Evolutionary conservation across 2,797 vertebrate species (phyloP).

Genomic region (Hapalemur alaotrensis): DNA sequence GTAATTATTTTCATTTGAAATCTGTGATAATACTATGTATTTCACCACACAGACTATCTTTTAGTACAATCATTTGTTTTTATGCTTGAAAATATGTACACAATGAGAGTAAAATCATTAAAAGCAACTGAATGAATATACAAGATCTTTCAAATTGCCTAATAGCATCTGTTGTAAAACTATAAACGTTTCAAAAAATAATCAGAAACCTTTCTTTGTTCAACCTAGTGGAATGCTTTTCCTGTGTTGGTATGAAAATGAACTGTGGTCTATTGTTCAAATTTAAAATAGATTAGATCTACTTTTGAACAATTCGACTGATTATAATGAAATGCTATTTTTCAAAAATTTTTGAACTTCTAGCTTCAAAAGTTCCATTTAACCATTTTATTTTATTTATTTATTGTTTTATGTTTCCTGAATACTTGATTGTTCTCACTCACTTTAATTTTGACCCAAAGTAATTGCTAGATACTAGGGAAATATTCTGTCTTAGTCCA

Average conservation of each 20-base stretch:
- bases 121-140: neutral
- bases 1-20: slow-evolving; percentile 41
- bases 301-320: slow-evolving; percentile 44
- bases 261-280: slow-evolving; percentile 38
- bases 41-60: slow-evolving; percentile 24
- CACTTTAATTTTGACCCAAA: slow-evolving; percentile 34
- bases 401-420: neutral
- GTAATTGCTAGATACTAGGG: neutral
- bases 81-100: neutral
- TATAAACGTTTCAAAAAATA: neutral
- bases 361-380: neutral
- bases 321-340: slow-evolving; percentile 28
- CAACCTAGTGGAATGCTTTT: neutral
- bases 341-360: slow-evolving; percentile 3
- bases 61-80: slow-evolving; percentile 32
- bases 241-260: slow-evolving; percentile 40
- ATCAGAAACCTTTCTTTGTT: slow-evolving; percentile 46
- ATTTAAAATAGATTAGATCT: slow-evolving; percentile 48
- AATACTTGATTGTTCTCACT: neutral
- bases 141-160: slow-evolving; percentile 3
- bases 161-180: slow-evolving; percentile 29
- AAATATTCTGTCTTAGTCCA: neutral
- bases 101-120: neutral
- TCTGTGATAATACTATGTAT: neutral
- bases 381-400: neutral